Conservation (phyloP, 2,113 vertebrate species). For the Callospermophilus lateralis region DNA sequence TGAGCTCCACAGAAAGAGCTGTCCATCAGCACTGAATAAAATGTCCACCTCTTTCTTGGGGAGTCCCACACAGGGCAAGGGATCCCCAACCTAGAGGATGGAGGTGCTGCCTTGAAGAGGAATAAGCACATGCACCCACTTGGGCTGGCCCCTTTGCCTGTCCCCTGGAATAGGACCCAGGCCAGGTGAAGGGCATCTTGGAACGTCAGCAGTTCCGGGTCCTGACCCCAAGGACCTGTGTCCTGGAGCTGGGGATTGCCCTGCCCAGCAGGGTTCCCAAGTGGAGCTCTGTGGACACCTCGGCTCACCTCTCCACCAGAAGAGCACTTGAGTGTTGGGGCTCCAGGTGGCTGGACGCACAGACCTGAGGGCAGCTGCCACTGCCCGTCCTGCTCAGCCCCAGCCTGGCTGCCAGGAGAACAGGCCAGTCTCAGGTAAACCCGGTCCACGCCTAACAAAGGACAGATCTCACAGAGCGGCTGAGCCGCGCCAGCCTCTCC, state of each 20-base stretch:
- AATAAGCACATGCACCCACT: too few species aligned
- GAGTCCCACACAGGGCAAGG: neutral
- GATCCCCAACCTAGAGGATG: neutral
- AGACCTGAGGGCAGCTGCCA: accelerated
- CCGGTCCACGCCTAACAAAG: accelerated
- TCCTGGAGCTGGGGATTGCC: neutral
- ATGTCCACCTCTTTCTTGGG: neutral
- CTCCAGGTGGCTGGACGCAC: accelerated
- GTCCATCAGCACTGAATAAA: neutral
- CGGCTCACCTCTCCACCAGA: accelerated
- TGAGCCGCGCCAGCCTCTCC: neutral
- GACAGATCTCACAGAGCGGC: too few species aligned
- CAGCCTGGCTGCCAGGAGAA: neutral
- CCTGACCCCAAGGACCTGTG: neutral
- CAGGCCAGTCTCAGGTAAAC: neutral
- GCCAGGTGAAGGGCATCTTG: accelerated
- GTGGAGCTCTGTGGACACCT: accelerated
- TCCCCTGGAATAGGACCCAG: accelerated
- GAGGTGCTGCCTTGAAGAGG: neutral
- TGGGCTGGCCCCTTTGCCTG: accelerated
- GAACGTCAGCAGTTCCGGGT: accelerated
- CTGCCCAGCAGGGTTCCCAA: accelerated
- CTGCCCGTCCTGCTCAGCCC: accelerated
- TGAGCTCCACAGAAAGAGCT: neutral
- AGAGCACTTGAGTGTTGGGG: accelerated